Conservation (phyloP, 2,797 vertebrate genomes). For the Acanthopagrus latus region DNA sequence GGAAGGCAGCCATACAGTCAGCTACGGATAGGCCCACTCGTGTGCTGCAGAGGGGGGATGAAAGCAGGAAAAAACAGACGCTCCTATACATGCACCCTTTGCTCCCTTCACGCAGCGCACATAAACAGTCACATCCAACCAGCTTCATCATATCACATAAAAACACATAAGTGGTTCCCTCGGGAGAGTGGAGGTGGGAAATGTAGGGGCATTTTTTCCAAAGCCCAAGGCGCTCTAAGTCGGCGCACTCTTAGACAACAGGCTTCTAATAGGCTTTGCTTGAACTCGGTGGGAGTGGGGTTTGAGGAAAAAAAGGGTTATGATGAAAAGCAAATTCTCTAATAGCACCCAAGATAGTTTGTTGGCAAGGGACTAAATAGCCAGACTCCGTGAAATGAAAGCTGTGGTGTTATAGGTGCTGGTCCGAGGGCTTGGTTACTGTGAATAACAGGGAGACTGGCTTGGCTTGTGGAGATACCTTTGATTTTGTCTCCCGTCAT, state of each 20-base stretch:
- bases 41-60: constrained; percentile 3
- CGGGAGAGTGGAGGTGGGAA: constrained; percentile 53
- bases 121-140: constrained; percentile 16
- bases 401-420: constrained; percentile 28
- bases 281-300: constrained; percentile 59
- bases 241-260: constrained; percentile 42
- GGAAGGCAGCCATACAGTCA: constrained; percentile 23
- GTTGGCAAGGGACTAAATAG: constrained; percentile 36
- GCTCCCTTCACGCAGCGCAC: constrained; percentile 2
- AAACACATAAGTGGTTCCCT: constrained; percentile 47
- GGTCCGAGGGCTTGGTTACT: constrained; percentile 23
- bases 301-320: constrained; percentile 29
- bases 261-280: constrained; percentile 45
- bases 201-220: constrained; percentile 43
- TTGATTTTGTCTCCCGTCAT: constrained; percentile 9
- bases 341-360: constrained; percentile 34
- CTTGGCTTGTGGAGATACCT: constrained; percentile 1
- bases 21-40: constrained; percentile 11
- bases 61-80: background rate
- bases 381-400: constrained; percentile 16
- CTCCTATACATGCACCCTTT: background rate
- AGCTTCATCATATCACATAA: constrained; percentile 37
- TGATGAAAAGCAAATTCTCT: constrained; percentile 37
- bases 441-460: constrained; percentile 28
- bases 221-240: constrained; percentile 39